Evolutionary conservation across 2,797 vertebrate genomes (phyloP).

Genomic region (Gymnopithys bicolor): DNA sequence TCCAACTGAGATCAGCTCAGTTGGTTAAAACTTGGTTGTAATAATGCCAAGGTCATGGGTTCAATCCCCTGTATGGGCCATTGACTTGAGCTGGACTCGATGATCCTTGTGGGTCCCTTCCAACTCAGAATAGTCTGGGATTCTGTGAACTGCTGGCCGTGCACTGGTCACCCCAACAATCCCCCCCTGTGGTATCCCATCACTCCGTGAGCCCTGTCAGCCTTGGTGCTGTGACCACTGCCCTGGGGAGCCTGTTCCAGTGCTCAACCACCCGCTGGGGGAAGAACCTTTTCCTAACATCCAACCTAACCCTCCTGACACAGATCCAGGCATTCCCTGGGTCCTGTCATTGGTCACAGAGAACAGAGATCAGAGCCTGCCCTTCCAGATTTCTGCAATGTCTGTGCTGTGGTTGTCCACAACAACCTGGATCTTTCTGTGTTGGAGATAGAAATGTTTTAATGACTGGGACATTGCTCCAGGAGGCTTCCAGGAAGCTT

Average conservation of each 20-base stretch:
- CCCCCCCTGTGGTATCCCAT: neutral
- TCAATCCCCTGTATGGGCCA: no score
- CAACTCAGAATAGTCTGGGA: no score
- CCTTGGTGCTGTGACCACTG: rapidly evolving
- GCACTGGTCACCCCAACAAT: neutral
- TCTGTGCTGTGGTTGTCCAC: neutral
- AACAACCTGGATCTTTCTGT: neutral
- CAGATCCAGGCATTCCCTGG: neutral
- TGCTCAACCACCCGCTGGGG: neutral
- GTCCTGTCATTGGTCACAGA: neutral
- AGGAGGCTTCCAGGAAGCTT: neutral
- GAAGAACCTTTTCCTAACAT: neutral
- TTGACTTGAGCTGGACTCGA: no score
- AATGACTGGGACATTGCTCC: neutral
- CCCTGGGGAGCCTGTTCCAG: neutral
- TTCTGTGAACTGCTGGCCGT: neutral
- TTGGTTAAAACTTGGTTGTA: no score
- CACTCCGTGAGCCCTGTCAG: neutral
- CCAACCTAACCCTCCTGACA: rapidly evolving
- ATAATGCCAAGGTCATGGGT: no score
- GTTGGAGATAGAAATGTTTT: neutral
- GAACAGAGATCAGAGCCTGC: no score
- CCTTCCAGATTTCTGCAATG: neutral
- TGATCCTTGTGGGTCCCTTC: no score
- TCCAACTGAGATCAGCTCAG: no score